Conservation (phyloP, 1,140 invertebrate genomes). For the Drosophila busckii region DNA sequence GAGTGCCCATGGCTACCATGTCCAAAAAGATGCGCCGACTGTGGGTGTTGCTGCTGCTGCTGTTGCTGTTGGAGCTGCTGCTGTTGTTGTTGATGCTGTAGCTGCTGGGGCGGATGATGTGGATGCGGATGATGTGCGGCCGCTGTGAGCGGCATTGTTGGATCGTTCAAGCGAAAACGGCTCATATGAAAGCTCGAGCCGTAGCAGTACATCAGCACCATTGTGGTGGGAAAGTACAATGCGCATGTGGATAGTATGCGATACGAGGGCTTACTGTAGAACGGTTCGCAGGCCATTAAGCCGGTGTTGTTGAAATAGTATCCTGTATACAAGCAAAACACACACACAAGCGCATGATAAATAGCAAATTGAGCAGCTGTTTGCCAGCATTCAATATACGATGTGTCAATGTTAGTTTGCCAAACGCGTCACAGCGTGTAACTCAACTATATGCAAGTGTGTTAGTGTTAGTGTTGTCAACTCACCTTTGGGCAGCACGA, state of each 20-base stretch:
- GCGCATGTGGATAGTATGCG: constrained; percentile 90
- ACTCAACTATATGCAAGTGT: background rate
- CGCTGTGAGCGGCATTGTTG: constrained; percentile 77
- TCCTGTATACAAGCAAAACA: constrained; percentile 76
- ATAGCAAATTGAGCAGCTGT: constrained; percentile 10
- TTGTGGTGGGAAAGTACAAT: constrained; percentile 92
- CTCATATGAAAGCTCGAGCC: constrained; percentile 92
- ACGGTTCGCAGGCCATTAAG: constrained; percentile 91
- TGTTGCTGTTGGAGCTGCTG: constrained; percentile 31
- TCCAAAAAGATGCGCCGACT: constrained; percentile 39
- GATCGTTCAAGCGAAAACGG: constrained; percentile 85
- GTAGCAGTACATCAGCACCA: constrained; percentile 94
- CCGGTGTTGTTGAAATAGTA: constrained; percentile 92
- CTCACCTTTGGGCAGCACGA: constrained; percentile 86
- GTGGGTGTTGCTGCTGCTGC: constrained; percentile 32
- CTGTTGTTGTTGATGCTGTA: constrained; percentile 23
- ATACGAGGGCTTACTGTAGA: constrained; percentile 86
- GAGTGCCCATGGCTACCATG: constrained; percentile 49
- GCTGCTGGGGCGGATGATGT: constrained; percentile 46
- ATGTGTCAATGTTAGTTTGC: too few species aligned
- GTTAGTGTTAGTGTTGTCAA: background rate
- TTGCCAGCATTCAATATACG: constrained; percentile 5
- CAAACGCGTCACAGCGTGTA: too few species aligned
- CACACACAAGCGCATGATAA: constrained; percentile 6
- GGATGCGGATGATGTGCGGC: constrained; percentile 71